Conservation (phyloP, 2,113 vertebrate genomes). For the Paratilapia polleni region DNA sequence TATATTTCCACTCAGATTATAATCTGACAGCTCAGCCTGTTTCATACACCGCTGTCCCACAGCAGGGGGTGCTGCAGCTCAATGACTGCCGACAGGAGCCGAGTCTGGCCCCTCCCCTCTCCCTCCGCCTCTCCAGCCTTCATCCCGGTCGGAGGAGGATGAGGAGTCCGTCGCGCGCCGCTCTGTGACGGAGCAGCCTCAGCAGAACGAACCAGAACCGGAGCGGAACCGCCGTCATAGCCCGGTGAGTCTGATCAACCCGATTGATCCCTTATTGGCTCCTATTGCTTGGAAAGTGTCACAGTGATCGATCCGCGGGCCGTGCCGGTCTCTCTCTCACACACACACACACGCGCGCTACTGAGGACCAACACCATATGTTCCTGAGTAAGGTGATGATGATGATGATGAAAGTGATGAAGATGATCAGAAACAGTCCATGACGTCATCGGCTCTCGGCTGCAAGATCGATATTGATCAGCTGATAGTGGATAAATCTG, state of each 20-base stretch:
- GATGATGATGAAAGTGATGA: background rate
- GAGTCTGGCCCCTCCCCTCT: background rate
- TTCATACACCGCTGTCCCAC: background rate
- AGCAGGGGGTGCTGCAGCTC: background rate
- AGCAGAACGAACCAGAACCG: background rate
- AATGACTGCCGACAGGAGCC: background rate
- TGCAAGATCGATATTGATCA: background rate
- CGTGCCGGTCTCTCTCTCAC: background rate
- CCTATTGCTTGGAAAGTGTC: background rate
- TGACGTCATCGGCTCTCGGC: slow-evolving; percentile 21
- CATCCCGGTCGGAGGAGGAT: slow-evolving; percentile 10
- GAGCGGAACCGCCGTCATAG: background rate
- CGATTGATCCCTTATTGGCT: background rate
- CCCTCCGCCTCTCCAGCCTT: background rate
- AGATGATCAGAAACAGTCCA: background rate
- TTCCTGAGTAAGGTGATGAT: background rate
- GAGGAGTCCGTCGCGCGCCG: background rate
- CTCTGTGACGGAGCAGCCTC: slow-evolving; percentile 8
- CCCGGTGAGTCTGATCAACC: slow-evolving; percentile 32
- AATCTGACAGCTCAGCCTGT: too few relatives aligned
- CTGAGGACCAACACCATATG: background rate
- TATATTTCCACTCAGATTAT: too few relatives aligned
- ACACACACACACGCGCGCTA: background rate
- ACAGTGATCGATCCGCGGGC: background rate
- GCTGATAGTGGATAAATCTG: background rate